Base-by-base conservation (phyloP, 2,888 invertebrate genomes). In the Hirtodrosophila alboralis region DNA sequence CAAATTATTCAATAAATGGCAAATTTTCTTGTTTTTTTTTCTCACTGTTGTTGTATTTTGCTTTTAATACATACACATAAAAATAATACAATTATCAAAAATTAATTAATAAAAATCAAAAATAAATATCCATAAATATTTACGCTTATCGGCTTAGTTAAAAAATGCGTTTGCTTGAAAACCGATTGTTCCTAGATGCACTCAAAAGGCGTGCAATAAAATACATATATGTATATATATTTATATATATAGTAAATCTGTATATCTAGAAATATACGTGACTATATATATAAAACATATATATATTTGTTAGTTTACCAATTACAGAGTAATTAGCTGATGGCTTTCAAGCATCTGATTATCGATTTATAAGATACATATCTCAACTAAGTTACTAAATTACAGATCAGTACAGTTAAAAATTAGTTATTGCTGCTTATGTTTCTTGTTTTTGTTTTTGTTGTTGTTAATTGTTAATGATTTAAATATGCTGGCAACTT, bases 21-120 rank as follows among this genome's bases (percentile, higher is more conserved):
- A n/a, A 34, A 30, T 12, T 12, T 33, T 12, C 12, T 48, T 16
- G 14, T 28, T 38, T 58, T 65, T 54, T 41, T 43, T 30, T 70
- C 73, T 76, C 71, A 79, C 26, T 72, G 18, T 18, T 79, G 60
- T 59, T 78, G 78, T 84, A 78, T 77, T n/a, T 78, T 74, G 45
- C 37, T 59, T 84, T 70, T 58, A 81, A 84, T 78, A 77, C 77
- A 75, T 73, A 73, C 59, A 74, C 72, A 74, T 75, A 41, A 47
- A 62, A 57, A 73, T 75, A 75, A 73, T 77, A 78, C 72, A 84
- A 49, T 44, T 52, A 48, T 60, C 23, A 61, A 34, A 61, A 73
- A 73, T 72, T 37, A 65, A n/a, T n/a, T 58, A 47, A n/a, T n/a
- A 66, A 52, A 43, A 71, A 68, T 53, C 72, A 66, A 69, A 66